phyloP scores from a whole-genome alignment of 2,113 vertebrate genomes.

The Elgaria multicarinata region DNA sequence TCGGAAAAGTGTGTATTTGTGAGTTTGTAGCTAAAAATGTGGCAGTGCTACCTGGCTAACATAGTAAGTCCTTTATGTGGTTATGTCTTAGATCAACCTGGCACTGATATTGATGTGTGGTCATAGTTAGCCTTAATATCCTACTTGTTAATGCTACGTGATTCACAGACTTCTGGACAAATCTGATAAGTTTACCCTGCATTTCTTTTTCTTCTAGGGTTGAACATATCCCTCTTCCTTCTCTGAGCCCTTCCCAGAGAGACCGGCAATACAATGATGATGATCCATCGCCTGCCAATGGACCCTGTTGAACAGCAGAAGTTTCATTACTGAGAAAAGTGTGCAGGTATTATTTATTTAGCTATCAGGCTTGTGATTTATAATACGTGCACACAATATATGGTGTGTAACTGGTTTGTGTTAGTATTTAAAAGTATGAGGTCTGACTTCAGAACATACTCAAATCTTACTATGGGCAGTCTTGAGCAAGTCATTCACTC shows the following conservation, averaged over 20 bases:
- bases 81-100: neutral
- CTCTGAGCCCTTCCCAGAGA: slow-evolving; percentile 37
- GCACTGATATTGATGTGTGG: neutral
- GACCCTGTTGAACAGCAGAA: slow-evolving; percentile 9
- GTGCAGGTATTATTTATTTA: neutral
- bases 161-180: neutral
- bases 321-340: slow-evolving; percentile 31
- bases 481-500: neutral
- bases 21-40: slow-evolving; percentile 22
- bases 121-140: neutral
- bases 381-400: neutral
- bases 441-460: neutral
- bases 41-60: neutral
- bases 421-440: neutral
- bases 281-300: slow-evolving; percentile 25
- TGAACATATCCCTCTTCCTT: slow-evolving; percentile 35
- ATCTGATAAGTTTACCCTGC: slow-evolving; percentile 34
- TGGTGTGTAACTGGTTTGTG: neutral
- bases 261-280: slow-evolving; percentile 27
- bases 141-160: neutral
- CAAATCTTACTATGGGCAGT: neutral
- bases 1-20: slow-evolving; percentile 24
- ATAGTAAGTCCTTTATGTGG: neutral
- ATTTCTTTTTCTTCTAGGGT: slow-evolving; percentile 50
- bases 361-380: neutral